Evolutionary conservation across 2,113 vertebrate genomes (phyloP).

Genomic region (Thamnophis sirtalis): DNA sequence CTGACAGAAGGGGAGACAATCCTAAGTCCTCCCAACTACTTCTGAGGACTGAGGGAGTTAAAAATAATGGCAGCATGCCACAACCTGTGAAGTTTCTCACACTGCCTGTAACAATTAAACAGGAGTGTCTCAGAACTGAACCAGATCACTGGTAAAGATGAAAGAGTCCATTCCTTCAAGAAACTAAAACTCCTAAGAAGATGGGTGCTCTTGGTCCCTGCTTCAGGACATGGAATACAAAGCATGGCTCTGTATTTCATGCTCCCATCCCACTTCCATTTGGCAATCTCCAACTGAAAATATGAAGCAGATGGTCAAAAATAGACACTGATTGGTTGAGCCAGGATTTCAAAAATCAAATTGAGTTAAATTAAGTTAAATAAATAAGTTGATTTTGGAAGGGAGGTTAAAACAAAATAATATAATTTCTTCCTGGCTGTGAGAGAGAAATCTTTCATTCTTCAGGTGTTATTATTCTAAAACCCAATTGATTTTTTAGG

Average conservation of each 20-base stretch:
- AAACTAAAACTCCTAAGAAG: background rate
- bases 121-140: background rate
- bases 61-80: background rate
- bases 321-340: background rate
- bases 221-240: background rate
- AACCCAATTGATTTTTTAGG: conserved; percentile 21
- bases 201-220: background rate
- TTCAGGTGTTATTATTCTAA: conserved; percentile 46
- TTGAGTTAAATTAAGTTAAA: conserved; percentile 30
- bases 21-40: background rate
- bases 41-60: background rate
- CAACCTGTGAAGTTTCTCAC: background rate
- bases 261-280: background rate
- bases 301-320: background rate
- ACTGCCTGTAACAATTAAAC: background rate
- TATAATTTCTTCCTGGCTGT: conserved; percentile 15
- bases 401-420: background rate
- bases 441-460: conserved; percentile 24
- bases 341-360: conserved; percentile 24
- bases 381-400: conserved; percentile 6
- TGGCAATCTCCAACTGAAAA: background rate
- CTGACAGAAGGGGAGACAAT: background rate
- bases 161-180: background rate
- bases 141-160: background rate
- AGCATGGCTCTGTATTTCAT: background rate